Conservation (phyloP, 2,797 vertebrate species). For the Miichthys miiuy region DNA sequence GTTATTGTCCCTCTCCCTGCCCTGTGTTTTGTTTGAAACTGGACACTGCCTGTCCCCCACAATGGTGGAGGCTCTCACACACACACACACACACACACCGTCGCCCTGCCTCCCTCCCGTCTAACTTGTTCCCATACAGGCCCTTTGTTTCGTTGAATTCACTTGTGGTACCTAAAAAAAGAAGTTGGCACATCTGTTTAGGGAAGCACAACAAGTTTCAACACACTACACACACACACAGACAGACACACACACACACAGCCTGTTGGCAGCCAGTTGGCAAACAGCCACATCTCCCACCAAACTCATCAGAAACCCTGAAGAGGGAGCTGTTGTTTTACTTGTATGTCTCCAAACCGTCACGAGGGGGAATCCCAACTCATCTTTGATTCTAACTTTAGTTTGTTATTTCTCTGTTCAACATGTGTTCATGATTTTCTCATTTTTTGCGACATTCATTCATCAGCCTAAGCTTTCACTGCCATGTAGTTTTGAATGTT, state of each 20-base stretch:
- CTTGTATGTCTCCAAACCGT: constrained; percentile 15
- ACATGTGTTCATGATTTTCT: constrained; percentile 25
- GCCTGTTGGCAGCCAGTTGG: constrained; percentile 40
- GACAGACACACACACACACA: constrained; percentile 21
- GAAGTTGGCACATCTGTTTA: constrained; percentile 59
- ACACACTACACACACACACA: constrained; percentile 3
- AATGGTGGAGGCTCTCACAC: constrained; percentile 24
- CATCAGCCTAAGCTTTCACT: neutral
- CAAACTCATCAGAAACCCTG: constrained; percentile 56
- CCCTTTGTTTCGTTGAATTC: constrained; percentile 64
- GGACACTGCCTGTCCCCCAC: constrained; percentile 56
- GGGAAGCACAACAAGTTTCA: constrained; percentile 59
- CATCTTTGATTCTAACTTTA: constrained; percentile 13
- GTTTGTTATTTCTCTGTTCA: constrained; percentile 21
- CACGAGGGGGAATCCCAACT: constrained; percentile 24
- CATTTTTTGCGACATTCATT: neutral
- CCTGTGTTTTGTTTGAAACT: constrained; percentile 71
- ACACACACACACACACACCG: neutral
- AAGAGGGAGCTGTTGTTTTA: constrained; percentile 78
- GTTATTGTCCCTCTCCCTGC: constrained; percentile 53
- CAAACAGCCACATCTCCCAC: constrained; percentile 53
- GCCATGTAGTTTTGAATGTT: neutral
- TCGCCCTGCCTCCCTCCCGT: constrained; percentile 1
- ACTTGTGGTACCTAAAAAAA: constrained; percentile 46
- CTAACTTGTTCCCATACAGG: constrained; percentile 32